Evolutionary conservation across 2,113 vertebrate genomes (phyloP), one percentile per base, ranked within the genome.

Genomic region (Gavialis gangeticus): DNA sequence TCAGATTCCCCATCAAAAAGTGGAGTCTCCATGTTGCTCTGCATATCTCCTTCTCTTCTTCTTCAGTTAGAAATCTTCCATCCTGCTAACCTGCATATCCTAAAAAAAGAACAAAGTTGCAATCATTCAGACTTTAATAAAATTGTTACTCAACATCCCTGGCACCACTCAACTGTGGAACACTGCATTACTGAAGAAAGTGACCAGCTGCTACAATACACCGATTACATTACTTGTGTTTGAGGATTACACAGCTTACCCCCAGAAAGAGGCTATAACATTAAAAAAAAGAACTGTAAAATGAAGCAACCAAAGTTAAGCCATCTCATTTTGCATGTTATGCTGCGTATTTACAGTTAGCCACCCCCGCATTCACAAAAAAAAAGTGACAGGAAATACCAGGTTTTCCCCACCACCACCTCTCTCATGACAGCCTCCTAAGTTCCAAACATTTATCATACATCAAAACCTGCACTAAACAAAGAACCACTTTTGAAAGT

Each of bases 1-100:
- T 98, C 98, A 84, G 95, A 88, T 56, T 98, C 98, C 94, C 94
- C 96, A 25, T 98, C 98, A 94, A 81, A 62, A 1, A 79, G 91
- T 91, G 89, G 0, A 1, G 92, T 88, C 91, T 98, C 98, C 98
- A 98, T 98, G 91, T 91, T 97, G 97, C 46, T 46, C 46, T 46
- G 95, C 97, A 96, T 79, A 90, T 66, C 12, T 55, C 6, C 85
- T n/a, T 75, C 67, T 88, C 83, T n/a, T 64, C 75, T 85, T 76
- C 55, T 14, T 85, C 91, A 85, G 46, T 96, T 85, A 98, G 69
- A 94, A 55, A n/a, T 90, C 73, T 92, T 95, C 92, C 98, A 98
- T 98, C n/a, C 89, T 97, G 75, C 80, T 93, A 82, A 82, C 67
- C 0, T 2, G 89, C 75, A 85, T 91, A 92, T 78, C 89, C 98